Evolutionary conservation across 2,888 invertebrate species (phyloP).

Genomic region (Therioaphis trifolii): DNA sequence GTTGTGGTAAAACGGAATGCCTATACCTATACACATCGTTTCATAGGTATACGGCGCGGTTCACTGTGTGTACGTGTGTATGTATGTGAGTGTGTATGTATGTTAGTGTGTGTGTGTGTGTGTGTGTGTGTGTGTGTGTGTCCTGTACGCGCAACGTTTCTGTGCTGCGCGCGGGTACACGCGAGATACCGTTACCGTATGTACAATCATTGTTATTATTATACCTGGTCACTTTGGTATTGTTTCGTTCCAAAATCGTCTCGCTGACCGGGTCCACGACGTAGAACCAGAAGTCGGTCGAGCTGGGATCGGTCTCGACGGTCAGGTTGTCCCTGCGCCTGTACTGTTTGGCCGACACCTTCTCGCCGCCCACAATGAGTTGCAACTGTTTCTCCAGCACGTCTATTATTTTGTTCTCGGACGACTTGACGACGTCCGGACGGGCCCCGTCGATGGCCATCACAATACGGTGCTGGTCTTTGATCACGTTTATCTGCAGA

Average conservation of each 20-base stretch:
- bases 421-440: constrained; percentile 76
- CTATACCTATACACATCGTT: background rate
- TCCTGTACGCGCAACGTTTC: background rate
- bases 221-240: constrained; percentile 77
- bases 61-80: too few species aligned
- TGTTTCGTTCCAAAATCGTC: constrained; percentile 79
- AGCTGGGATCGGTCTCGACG: constrained; percentile 76
- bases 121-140: too few species aligned
- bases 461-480: constrained; percentile 81
- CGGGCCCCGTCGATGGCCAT: constrained; percentile 81
- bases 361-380: constrained; percentile 83
- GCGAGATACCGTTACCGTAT: too few species aligned
- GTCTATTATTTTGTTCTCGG: constrained; percentile 72
- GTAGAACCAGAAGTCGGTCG: constrained; percentile 90
- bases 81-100: too few species aligned
- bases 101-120: too few species aligned
- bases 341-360: constrained; percentile 81
- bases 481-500: constrained; percentile 80
- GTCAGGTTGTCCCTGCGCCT: constrained; percentile 79
- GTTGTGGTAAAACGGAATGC: background rate
- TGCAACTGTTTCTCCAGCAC: constrained; percentile 80
- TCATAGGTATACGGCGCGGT: too few species aligned
- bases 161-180: background rate
- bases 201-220: constrained; percentile 16
- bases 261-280: constrained; percentile 83